These are phyloP conservation scores for Lingula anatina DNA, from an alignment of 2,888 invertebrate genomes.

Conservation along the genomic window DNA sequence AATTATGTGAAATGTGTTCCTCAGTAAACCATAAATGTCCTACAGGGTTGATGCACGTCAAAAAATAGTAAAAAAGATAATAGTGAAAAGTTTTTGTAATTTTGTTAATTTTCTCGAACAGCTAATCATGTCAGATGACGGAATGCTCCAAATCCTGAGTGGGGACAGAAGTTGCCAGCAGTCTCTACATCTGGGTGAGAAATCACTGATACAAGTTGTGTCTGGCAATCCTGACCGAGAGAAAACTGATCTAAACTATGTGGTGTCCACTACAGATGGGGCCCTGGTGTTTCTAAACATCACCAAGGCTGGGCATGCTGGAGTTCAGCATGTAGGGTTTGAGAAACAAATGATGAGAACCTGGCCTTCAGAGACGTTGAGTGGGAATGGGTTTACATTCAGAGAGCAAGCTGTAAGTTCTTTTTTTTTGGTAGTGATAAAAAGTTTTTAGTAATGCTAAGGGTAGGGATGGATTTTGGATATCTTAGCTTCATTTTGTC, in stretches of 20 bases:
- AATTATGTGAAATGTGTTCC: no score
- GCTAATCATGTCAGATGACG: conserved; percentile 29
- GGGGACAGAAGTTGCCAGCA: conserved; percentile 31
- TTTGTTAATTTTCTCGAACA: no score
- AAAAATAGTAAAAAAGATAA: no score
- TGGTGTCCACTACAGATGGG: conserved; percentile 42
- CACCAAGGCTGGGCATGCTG: no score
- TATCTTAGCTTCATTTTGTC: no score
- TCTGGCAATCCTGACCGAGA: conserved; percentile 34
- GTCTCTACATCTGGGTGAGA: conserved; percentile 34
- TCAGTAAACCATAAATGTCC: no score
- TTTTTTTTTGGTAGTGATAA: neutral
- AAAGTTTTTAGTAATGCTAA: neutral
- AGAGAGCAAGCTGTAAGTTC: no score
- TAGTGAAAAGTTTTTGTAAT: no score
- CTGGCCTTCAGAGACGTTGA: conserved; percentile 18
- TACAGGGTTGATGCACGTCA: no score
- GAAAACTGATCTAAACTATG: conserved; percentile 33
- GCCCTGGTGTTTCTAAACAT: conserved; percentile 41
- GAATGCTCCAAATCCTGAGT: conserved; percentile 34
- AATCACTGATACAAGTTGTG: conserved; percentile 38
- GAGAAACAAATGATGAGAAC: neutral
- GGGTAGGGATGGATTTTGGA: no score
- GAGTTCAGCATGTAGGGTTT: conserved; percentile 5
- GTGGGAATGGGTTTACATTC: no score